phyloP scores from a whole-genome alignment of 1,140 invertebrate genomes.

The Drosophila parabipectinata region DNA sequence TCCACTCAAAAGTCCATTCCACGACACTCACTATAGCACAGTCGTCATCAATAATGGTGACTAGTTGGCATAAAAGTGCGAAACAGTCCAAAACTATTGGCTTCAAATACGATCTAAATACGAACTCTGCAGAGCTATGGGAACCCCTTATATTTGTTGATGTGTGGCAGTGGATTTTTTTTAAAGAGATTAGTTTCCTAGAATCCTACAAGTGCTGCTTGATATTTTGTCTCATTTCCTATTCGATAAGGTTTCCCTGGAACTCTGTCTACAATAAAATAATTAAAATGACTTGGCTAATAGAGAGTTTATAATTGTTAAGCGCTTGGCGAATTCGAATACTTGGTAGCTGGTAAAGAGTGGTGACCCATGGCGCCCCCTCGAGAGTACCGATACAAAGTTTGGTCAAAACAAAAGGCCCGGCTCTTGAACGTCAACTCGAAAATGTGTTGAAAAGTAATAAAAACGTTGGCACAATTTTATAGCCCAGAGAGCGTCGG shows the following conservation, averaged over 20 bases:
- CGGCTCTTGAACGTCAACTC: slow-evolving; percentile 21
- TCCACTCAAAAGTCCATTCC: slow-evolving; percentile 26
- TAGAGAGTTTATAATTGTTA: background rate
- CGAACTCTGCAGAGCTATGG: too few relatives aligned
- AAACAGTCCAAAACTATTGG: background rate
- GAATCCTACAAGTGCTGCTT: slow-evolving; percentile 4
- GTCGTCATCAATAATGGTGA: slow-evolving; percentile 24
- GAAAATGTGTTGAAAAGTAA: slow-evolving; percentile 79
- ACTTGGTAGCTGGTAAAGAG: background rate
- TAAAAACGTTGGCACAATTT: slow-evolving; percentile 82
- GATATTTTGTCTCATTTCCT: slow-evolving; percentile 7
- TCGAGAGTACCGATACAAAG: slow-evolving; percentile 18
- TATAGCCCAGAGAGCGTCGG: slow-evolving; percentile 58
- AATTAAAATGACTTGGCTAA: background rate
- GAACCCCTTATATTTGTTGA: background rate
- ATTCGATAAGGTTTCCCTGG: slow-evolving; percentile 27
- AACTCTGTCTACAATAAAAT: background rate
- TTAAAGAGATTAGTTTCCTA: slow-evolving; percentile 15
- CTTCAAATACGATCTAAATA: background rate
- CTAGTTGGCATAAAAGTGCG: slow-evolving; percentile 7
- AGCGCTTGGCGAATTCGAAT: background rate
- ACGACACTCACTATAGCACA: slow-evolving; percentile 5
- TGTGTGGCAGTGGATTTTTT: background rate
- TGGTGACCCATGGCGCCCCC: slow-evolving; percentile 19
- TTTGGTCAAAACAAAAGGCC: slow-evolving; percentile 9